Conservation (phyloP, 2,113 vertebrate genomes). For the Brienomyrus longianalis region DNA sequence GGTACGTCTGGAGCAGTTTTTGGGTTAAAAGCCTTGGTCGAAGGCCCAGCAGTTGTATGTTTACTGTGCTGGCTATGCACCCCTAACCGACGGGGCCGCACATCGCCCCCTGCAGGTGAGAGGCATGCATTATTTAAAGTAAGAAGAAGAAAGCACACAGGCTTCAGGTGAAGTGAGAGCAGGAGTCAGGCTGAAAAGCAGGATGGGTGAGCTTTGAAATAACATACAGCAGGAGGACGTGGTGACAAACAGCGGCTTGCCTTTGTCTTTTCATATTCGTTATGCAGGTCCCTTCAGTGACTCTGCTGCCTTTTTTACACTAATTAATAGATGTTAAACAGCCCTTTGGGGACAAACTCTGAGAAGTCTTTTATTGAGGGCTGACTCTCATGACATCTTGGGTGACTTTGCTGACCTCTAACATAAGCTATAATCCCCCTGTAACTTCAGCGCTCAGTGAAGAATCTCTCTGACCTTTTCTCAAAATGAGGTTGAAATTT, state of each 20-base stretch:
- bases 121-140: not conserved
- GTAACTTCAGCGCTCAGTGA: not conserved
- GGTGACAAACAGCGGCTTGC: not conserved
- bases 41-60: not conserved
- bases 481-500: constrained; percentile 30
- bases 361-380: not conserved
- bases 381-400: not conserved
- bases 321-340: constrained; percentile 12
- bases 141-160: not conserved
- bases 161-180: not conserved
- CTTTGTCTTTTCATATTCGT: not conserved
- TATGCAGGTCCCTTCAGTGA: not conserved
- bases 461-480: constrained; percentile 22
- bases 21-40: not conserved
- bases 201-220: not conserved
- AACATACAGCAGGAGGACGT: not conserved
- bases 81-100: not conserved
- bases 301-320: not conserved
- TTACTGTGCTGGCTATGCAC: not conserved
- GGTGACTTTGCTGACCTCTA: not conserved
- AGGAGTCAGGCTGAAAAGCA: not conserved
- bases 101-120: not conserved
- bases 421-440: constrained; percentile 4
- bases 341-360: not conserved
- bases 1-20: not conserved